Conservation (phyloP, 2,113 vertebrate genomes). For the Scomber scombrus region DNA sequence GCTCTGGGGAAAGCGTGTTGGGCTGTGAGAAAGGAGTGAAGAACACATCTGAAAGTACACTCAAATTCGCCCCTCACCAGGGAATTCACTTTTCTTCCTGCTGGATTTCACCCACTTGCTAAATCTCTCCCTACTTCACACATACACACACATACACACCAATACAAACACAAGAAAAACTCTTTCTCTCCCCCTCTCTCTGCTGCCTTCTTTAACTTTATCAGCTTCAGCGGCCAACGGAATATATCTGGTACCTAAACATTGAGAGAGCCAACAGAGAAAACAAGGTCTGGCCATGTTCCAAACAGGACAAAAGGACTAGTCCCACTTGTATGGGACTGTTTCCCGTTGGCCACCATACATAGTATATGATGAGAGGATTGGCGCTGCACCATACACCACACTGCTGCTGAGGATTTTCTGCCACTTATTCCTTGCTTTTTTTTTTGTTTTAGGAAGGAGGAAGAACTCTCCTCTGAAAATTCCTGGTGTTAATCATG, state of each 20-base stretch:
- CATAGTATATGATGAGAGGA: background rate
- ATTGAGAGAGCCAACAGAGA: background rate
- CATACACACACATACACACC: slow-evolving; percentile 9
- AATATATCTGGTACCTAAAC: background rate
- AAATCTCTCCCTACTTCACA: background rate
- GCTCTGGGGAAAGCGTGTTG: slow-evolving; percentile 35
- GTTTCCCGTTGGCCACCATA: background rate
- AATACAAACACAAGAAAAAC: slow-evolving; percentile 7
- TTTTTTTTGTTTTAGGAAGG: background rate
- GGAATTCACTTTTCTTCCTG: slow-evolving; percentile 60
- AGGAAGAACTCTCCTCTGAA: background rate
- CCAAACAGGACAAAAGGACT: background rate
- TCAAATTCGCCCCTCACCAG: slow-evolving; percentile 58
- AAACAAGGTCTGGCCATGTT: background rate
- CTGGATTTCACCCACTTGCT: slow-evolving; percentile 54
- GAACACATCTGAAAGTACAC: slow-evolving; percentile 60
- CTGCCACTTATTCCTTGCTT: background rate
- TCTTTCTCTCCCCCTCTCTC: background rate
- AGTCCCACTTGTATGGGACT: background rate
- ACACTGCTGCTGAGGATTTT: background rate
- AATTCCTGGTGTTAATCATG: background rate
- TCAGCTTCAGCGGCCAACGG: background rate
- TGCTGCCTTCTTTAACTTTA: slow-evolving; percentile 3
- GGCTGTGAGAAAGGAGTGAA: slow-evolving; percentile 22
- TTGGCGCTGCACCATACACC: too few species aligned